A percentile compares a stretch with the other conserved stretches of the same genome.
phyloP scores from a whole-genome alignment of 2,888 invertebrate genomes.

The Diplolepis rosae region DNA sequence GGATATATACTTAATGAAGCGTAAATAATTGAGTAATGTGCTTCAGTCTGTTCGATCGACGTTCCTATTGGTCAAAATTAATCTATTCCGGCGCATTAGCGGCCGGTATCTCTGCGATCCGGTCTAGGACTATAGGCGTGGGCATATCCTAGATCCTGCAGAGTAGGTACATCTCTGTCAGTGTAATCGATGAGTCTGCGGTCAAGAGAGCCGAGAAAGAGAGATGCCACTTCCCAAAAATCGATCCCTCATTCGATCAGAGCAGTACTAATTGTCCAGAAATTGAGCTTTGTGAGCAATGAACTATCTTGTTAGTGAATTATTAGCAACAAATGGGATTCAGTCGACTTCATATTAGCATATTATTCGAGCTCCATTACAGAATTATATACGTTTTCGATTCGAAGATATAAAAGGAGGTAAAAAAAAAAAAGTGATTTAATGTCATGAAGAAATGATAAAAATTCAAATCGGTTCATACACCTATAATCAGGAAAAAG shows the following conservation, averaged over 20 bases:
- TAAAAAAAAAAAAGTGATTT: too few relatives aligned
- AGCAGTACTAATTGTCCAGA: constrained; percentile 22
- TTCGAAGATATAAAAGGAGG: not conserved
- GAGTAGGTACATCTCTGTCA: constrained; percentile 49
- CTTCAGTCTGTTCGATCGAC: constrained; percentile 72
- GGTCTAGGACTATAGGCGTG: constrained; percentile 56
- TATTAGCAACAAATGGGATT: constrained; percentile 15
- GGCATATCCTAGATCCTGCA: constrained; percentile 43
- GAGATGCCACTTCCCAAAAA: constrained; percentile 23
- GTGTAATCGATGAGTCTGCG: constrained; percentile 46
- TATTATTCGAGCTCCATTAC: too few relatives aligned
- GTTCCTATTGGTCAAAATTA: constrained; percentile 73
- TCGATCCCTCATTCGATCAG: constrained; percentile 30
- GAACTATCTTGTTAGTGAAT: constrained; percentile 6
- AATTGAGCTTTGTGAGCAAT: constrained; percentile 16
- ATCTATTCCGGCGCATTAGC: constrained; percentile 73
- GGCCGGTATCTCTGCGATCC: constrained; percentile 66
- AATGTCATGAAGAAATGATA: too few relatives aligned
- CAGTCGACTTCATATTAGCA: not conserved
- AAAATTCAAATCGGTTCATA: too few relatives aligned
- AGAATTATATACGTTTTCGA: not conserved
- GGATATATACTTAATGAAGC: constrained; percentile 74
- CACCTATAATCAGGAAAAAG: too few relatives aligned
- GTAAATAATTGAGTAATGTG: constrained; percentile 75
- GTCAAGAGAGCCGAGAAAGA: constrained; percentile 21